These are phyloP conservation scores for Eustalomyia histrio DNA, from an alignment of 2,888 invertebrate genomes.

Conservation along the genomic window DNA sequence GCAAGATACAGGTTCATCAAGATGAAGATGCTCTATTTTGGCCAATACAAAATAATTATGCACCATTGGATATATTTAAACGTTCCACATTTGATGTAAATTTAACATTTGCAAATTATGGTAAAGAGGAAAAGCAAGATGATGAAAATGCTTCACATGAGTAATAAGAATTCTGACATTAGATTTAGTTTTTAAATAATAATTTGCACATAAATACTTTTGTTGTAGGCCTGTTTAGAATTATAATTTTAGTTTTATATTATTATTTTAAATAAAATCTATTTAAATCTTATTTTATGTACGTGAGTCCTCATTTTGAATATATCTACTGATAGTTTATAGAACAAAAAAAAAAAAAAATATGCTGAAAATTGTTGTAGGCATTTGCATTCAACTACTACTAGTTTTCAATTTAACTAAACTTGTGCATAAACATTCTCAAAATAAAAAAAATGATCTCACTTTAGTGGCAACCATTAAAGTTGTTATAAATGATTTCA, in stretches of 20 bases:
- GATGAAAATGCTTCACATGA: slow-evolving; percentile 18
- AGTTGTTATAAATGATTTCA: slow-evolving; percentile 11
- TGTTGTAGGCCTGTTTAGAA: slow-evolving; percentile 21
- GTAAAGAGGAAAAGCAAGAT: slow-evolving; percentile 61
- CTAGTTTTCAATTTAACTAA: slow-evolving; percentile 47
- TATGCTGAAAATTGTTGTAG: slow-evolving; percentile 19
- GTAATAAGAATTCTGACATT: neutral
- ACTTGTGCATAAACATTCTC: slow-evolving; percentile 42
- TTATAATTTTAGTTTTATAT: slow-evolving; percentile 24
- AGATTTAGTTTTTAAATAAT: too few relatives aligned
- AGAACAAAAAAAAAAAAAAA: too few relatives aligned
- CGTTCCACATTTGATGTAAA: slow-evolving; percentile 75
- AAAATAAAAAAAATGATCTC: slow-evolving; percentile 56
- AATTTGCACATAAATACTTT: neutral
- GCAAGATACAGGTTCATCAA: slow-evolving; percentile 62
- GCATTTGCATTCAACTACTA: slow-evolving; percentile 56
- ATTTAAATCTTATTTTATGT: slow-evolving; percentile 35
- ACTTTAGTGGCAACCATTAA: slow-evolving; percentile 31
- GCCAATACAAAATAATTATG: slow-evolving; percentile 74
- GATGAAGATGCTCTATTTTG: slow-evolving; percentile 73
- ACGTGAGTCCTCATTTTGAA: slow-evolving; percentile 60
- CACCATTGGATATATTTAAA: slow-evolving; percentile 71
- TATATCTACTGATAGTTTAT: neutral
- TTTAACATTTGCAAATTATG: slow-evolving; percentile 73
- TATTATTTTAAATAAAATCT: slow-evolving; percentile 13